Evolutionary conservation across 1,140 invertebrate genomes (phyloP), one percentile per base, ranked within the genome.

Genomic region (Caenorhabditis inopinata): DNA sequence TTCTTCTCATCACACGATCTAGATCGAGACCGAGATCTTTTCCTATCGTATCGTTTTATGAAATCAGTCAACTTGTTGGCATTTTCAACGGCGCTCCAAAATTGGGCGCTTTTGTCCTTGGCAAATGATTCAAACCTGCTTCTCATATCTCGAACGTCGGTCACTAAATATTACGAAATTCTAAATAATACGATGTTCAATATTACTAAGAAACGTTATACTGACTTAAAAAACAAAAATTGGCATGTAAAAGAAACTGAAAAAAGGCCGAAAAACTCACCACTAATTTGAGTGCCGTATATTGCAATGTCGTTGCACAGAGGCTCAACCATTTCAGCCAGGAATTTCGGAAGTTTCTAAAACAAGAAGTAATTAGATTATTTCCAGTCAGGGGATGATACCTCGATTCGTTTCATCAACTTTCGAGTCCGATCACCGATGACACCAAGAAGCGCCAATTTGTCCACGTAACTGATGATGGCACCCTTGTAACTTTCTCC

Each of bases 251-350:
- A 58, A 32, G 27, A 51, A 25, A 25, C 12, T 32, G 27, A 21
- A 58, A 21, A 68, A 5, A 5, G 27, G 3, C 18, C 7, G 32
- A 21, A 38, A 16, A 0, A 7, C 58, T 42, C 38, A 68, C 58
- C 58, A 18, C 58, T 68, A 12, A 68, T 68, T 38, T 68, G 58
- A 14, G 58, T 68, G 16, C 58, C 58, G n/a, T 38, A 68, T 18
- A 68, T 68, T 12, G 58, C 58, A 38, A 68, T 68, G 38, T 68
- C 58, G n/a, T 68, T 38, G 32, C 58, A 68, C 32, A 68, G 23
- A 11, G 58, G 58, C 32, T 68, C 58, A n/a, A 68, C 58, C 29
- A 68, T 11, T 38, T 68, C 58, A 21, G 58, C 58, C n/a, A 68
- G 7, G 58, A 68, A 68, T 14, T 38, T 42, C 21, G 58, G 32